These are phyloP conservation scores for Salpingus planirostris DNA, from an alignment of 2,888 invertebrate species.

Conservation along the genomic window DNA sequence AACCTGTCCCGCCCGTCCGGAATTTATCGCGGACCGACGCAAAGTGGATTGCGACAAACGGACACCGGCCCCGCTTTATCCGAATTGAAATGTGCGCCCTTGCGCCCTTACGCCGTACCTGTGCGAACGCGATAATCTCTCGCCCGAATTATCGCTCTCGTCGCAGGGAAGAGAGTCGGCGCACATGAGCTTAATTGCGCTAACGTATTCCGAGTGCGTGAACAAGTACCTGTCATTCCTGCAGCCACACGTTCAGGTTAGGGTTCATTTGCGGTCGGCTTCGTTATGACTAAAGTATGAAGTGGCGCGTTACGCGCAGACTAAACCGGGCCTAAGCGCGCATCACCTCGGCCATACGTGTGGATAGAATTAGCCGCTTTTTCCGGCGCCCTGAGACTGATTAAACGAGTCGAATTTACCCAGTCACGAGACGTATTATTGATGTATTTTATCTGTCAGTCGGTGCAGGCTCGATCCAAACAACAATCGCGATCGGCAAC, in stretches of 20 bases:
- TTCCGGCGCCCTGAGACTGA: too few species aligned
- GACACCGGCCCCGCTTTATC: conserved; percentile 9
- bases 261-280: conserved; percentile 11
- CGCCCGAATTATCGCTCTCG: conserved; percentile 18
- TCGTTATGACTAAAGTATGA: conserved; percentile 12
- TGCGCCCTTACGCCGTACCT: conserved; percentile 22
- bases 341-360: too few species aligned
- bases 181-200: conserved; percentile 20
- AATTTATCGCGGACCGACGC: conserved; percentile 4
- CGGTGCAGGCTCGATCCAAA: too few species aligned
- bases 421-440: too few species aligned
- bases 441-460: too few species aligned
- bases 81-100: conserved; percentile 12
- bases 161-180: neutral
- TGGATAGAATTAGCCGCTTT: too few species aligned
- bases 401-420: too few species aligned
- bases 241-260: conserved; percentile 13
- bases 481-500: too few species aligned
- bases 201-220: conserved; percentile 22
- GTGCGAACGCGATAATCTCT: conserved; percentile 22
- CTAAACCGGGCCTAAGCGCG: too few species aligned
- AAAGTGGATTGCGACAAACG: conserved; percentile 12
- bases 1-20: conserved; percentile 5
- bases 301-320: too few species aligned
- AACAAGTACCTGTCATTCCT: conserved; percentile 21